Percentiles rank a stretch among this genome's conserved stretches.
phyloP scores from a whole-genome alignment of 2,113 vertebrate species.

The Mustelus asterias region DNA sequence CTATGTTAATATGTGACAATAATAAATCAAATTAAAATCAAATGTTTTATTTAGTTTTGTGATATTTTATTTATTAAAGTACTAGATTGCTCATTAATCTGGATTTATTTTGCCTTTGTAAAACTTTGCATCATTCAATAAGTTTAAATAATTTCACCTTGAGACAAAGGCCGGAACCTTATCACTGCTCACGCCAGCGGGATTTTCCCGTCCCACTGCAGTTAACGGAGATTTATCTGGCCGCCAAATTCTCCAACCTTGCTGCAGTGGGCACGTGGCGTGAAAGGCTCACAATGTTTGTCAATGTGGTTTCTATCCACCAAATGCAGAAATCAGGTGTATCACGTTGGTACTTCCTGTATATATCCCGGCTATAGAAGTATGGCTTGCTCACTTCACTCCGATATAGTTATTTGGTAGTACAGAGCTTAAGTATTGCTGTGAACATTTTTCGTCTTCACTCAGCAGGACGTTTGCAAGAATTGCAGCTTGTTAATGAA shows the following conservation, averaged over 20 bases:
- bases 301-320: background rate
- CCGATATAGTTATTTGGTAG: no score
- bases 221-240: no score
- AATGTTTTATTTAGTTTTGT: background rate
- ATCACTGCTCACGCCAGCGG: no score
- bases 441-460: no score
- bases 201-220: no score
- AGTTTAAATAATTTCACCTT: background rate
- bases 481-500: no score
- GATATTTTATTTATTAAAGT: background rate
- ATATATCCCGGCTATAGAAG: background rate
- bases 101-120: background rate
- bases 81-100: background rate
- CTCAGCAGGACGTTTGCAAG: no score
- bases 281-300: background rate
- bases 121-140: background rate
- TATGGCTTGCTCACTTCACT: background rate
- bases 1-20: no score
- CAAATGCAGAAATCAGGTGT: background rate
- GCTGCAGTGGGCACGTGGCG: no score
- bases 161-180: background rate
- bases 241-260: no score
- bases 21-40: no score
- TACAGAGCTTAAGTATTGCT: no score
- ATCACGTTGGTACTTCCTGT: background rate